A percentile compares a stretch with the other conserved stretches of the same genome.
Evolutionary conservation across 2,797 vertebrate genomes (phyloP).

Genomic region (Hydrocynus forskahlii): DNA sequence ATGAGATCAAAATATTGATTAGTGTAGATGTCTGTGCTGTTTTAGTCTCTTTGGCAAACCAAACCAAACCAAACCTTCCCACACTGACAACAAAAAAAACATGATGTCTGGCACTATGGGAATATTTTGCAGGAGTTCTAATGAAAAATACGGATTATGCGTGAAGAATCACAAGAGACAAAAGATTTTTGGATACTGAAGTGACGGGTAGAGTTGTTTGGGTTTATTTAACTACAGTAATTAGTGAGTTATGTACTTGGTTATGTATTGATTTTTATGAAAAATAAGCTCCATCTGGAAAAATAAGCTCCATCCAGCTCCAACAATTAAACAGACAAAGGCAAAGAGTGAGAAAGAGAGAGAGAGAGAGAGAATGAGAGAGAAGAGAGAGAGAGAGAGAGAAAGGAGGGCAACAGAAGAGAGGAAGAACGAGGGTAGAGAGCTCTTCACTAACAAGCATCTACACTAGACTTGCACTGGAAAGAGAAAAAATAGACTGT

Average conservation of each 20-base stretch:
- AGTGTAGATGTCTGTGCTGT: background rate
- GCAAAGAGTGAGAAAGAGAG: background rate
- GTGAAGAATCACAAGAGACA: background rate
- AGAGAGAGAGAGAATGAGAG: background rate
- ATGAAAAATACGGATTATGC: background rate
- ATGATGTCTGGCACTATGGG: background rate
- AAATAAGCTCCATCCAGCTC: constrained; percentile 53
- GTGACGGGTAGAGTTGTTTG: background rate
- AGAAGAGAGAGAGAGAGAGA: constrained; percentile 16
- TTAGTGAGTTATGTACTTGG: constrained; percentile 52
- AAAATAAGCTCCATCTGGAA: constrained; percentile 58
- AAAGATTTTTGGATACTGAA: background rate
- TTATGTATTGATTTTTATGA: constrained; percentile 74
- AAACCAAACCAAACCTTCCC: background rate
- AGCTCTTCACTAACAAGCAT: constrained; percentile 12
- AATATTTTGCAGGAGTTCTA: background rate
- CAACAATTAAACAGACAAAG: constrained; percentile 75
- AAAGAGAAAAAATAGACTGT: background rate
- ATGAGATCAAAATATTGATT: constrained; percentile 10
- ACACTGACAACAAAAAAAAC: background rate
- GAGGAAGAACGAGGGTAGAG: background rate
- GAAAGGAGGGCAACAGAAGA: constrained; percentile 48
- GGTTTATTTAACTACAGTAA: background rate
- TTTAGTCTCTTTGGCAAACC: background rate
- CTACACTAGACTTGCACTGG: constrained; percentile 11